Percentiles rank a stretch among this genome's conserved stretches.
These are phyloP conservation scores for Diplodus sargus DNA, from an alignment of 2,797 vertebrate species.

Conservation along the genomic window DNA sequence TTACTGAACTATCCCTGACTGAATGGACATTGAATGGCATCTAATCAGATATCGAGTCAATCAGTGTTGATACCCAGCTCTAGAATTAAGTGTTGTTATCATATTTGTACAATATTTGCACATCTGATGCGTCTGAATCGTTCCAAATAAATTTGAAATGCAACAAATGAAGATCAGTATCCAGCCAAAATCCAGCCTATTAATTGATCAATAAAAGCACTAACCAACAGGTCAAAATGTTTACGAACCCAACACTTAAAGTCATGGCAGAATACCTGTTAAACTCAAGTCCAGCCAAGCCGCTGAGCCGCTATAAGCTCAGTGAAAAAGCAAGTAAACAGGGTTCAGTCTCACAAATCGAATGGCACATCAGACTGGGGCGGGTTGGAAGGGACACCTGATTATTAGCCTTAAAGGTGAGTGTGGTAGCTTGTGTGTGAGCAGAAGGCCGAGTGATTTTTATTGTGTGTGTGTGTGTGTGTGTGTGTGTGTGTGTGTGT, in stretches of 20 bases:
- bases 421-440: conserved; percentile 2
- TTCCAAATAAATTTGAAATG: too few relatives aligned
- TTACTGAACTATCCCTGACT: too few relatives aligned
- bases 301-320: conserved; percentile 28
- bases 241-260: neutral
- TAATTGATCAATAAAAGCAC: neutral
- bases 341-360: conserved; percentile 27
- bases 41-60: too few relatives aligned
- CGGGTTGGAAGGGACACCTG: conserved; percentile 13
- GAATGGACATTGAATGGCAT: too few relatives aligned
- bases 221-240: neutral
- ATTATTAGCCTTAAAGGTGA: conserved; percentile 42
- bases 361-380: conserved; percentile 33
- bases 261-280: neutral
- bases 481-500: conserved; percentile 11
- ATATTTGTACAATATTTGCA: too few relatives aligned
- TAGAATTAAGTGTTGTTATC: too few relatives aligned
- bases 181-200: too few relatives aligned
- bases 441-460: conserved; percentile 32
- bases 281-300: neutral
- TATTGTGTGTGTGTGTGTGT: conserved; percentile 16
- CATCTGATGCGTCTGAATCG: too few relatives aligned
- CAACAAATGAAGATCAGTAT: too few relatives aligned
- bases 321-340: conserved; percentile 28
- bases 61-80: too few relatives aligned